Base-by-base conservation (phyloP, 2,797 vertebrate species). In the Phoxinus dragarum region DNA sequence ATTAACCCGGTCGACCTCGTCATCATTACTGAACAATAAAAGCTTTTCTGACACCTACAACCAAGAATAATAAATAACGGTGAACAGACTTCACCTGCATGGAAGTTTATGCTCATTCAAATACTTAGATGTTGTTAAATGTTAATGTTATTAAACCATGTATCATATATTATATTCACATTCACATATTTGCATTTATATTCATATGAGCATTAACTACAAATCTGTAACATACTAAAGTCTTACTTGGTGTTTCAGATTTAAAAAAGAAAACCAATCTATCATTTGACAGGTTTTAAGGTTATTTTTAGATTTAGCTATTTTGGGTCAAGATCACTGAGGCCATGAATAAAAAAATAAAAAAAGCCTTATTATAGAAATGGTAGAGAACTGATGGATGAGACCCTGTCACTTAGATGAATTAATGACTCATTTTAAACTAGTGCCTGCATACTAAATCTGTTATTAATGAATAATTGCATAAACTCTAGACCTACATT, bases 1-100 rank as follows among this genome's bases (percentile, higher is more conserved):
- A 90, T 54, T 78, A 88, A 64, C 72, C 90, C 90, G 91, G 89
- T 90, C 9, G 3, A 89, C 47, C 84, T 86, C 89, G 36, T 54
- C 78, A 31, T 23, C 27, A 34, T 21, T 66, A 49, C 10, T 34
- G 34, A 21, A 67, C 31, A 69, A n/a, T 68, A 23, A 36, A 68
- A 17, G 21, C 19, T 61, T 59, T 77, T 77, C 74, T 80, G 59
- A 80, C 27, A 52, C 78, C 38, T 11, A 31, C 38, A 61, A 67
- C 34, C 19, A 80, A 67, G 7, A 49, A 67, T 42, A 79, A 19
- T 66, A 44, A 66, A 66, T 31, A 66, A 34, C 19, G 19, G 38
- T 19, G 31, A 76, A 56, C 1, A 23, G 9, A 49, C 19, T 56
- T 56, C 9, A 54, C 49, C 19, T 54, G 19, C 5, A 38, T 38